Conservation (phyloP, 2,888 invertebrate genomes). For the Aromia moschata region DNA sequence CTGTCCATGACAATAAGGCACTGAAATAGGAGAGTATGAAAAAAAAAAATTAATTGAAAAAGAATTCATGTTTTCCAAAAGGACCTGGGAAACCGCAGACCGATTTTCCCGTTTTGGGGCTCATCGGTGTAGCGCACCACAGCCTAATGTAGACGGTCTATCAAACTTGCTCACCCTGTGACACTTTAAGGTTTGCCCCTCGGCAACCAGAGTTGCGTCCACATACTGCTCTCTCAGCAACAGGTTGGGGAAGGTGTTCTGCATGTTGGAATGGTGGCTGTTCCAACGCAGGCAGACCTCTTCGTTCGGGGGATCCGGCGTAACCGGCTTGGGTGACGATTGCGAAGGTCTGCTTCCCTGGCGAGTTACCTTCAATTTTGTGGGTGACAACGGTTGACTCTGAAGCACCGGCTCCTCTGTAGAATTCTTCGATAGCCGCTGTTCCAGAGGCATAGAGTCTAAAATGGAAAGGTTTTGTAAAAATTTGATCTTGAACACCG, state of each 20-base stretch:
- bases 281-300: slow-evolving; percentile 67
- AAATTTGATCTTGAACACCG: too few species aligned
- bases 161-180: slow-evolving; percentile 66
- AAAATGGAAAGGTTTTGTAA: too few species aligned
- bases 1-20: too few species aligned
- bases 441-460: slow-evolving; percentile 56
- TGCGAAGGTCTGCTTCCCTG: slow-evolving; percentile 41
- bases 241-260: slow-evolving; percentile 65
- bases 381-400: slow-evolving; percentile 56
- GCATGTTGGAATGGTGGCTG: slow-evolving; percentile 67
- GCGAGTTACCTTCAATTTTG: slow-evolving; percentile 57
- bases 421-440: slow-evolving; percentile 41
- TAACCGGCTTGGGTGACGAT: slow-evolving; percentile 29
- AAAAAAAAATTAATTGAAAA: too few species aligned
- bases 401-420: slow-evolving; percentile 46
- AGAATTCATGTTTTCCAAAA: too few species aligned
- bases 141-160: too few species aligned
- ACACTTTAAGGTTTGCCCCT: slow-evolving; percentile 65
- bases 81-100: too few species aligned
- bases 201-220: slow-evolving; percentile 67
- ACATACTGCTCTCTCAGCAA: slow-evolving; percentile 66
- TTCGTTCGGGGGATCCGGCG: slow-evolving; percentile 43
- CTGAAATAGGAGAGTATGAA: too few species aligned
- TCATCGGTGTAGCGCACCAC: too few species aligned
- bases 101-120: too few species aligned